These are phyloP conservation scores for Lagorchestes hirsutus DNA, from an alignment of 2,797 vertebrate species.

Conservation along the genomic window DNA sequence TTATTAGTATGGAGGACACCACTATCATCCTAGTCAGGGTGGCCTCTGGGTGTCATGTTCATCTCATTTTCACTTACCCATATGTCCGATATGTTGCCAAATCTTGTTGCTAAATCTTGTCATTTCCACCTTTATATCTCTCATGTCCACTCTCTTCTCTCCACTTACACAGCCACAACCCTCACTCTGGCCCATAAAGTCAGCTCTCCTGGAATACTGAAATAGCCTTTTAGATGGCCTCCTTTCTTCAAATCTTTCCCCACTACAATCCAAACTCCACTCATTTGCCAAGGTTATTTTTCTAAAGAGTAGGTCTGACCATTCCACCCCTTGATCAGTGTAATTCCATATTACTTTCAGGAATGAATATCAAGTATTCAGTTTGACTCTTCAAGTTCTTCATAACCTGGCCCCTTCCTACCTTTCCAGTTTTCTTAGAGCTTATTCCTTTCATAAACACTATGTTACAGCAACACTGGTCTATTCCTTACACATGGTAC, in stretches of 20 bases:
- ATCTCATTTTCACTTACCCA: background rate
- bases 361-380: background rate
- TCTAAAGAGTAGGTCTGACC: background rate
- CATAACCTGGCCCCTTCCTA: background rate
- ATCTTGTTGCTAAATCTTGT: background rate
- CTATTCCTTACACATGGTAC: background rate
- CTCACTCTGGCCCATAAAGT: background rate
- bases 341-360: background rate
- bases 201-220: background rate
- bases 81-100: background rate
- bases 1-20: background rate
- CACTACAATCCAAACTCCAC: background rate
- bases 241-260: background rate
- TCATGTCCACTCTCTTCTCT: background rate
- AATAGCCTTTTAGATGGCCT: background rate
- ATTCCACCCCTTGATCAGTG: background rate
- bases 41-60: background rate
- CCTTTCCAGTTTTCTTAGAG: background rate
- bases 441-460: background rate
- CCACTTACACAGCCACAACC: background rate
- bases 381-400: background rate
- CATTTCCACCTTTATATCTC: background rate
- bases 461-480: background rate
- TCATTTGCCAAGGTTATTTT: background rate
- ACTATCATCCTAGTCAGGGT: background rate